A percentile compares a stretch with the other conserved stretches of the same genome.
These are phyloP conservation scores for Ailurus styani DNA, from an alignment of 2,113 vertebrate genomes.

Conservation along the genomic window DNA sequence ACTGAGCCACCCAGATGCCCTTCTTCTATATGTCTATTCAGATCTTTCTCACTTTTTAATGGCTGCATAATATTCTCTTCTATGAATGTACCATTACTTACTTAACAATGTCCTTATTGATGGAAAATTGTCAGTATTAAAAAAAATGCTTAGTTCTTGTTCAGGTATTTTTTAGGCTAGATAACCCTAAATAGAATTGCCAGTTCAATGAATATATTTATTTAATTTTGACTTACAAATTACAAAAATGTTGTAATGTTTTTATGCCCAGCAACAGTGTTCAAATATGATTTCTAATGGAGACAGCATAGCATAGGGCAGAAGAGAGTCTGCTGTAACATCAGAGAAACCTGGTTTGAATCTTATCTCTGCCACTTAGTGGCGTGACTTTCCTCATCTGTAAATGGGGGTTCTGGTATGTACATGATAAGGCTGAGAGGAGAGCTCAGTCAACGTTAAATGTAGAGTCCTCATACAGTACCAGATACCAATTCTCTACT, in stretches of 20 bases:
- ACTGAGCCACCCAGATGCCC: background rate
- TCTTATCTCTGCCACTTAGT: background rate
- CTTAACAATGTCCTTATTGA: background rate
- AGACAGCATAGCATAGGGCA: background rate
- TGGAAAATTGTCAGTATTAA: background rate
- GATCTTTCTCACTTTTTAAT: background rate
- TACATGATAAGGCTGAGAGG: background rate
- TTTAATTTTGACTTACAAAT: background rate
- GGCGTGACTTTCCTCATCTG: background rate
- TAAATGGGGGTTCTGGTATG: background rate
- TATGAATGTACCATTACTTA: background rate
- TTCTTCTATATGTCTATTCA: background rate
- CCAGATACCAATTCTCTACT: background rate
- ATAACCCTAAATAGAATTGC: background rate
- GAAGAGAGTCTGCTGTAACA: background rate
- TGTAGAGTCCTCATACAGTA: background rate
- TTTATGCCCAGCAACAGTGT: background rate
- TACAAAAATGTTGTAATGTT: background rate
- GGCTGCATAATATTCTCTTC: background rate
- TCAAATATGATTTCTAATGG: background rate
- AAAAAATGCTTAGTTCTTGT: background rate
- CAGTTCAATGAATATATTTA: background rate
- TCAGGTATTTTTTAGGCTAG: background rate
- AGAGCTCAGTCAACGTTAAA: background rate
- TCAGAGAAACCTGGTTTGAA: background rate